phyloP scores from a whole-genome alignment of 2,888 invertebrate genomes.

The Drosophila melanosoma region DNA sequence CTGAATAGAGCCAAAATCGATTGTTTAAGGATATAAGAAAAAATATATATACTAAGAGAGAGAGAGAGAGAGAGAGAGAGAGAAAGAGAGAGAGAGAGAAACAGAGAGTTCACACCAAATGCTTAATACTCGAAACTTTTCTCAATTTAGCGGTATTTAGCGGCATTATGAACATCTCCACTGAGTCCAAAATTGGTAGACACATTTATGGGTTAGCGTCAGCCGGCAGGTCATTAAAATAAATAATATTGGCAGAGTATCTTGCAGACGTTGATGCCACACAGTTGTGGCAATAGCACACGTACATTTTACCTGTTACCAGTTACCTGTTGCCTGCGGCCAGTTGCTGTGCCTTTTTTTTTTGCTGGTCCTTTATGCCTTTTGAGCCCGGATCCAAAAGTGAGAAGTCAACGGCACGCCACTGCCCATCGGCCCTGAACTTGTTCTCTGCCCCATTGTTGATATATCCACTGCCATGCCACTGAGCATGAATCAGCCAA shows the following conservation, averaged over 20 bases:
- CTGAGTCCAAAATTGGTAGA: slow-evolving; percentile 31
- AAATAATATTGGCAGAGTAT: slow-evolving; percentile 41
- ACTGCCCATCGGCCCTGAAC: slow-evolving; percentile 73
- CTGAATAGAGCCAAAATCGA: neutral
- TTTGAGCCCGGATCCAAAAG: slow-evolving; percentile 1
- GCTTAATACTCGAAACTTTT: neutral
- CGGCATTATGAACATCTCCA: slow-evolving; percentile 12
- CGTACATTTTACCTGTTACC: slow-evolving; percentile 41
- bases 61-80: neutral
- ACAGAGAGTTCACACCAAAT: neutral
- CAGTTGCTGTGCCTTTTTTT: slow-evolving; percentile 5
- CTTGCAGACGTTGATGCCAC: slow-evolving; percentile 37
- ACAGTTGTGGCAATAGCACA: slow-evolving; percentile 26
- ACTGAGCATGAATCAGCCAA: slow-evolving; percentile 32
- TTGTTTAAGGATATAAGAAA: neutral
- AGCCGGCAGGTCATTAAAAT: slow-evolving; percentile 61
- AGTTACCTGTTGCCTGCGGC: slow-evolving; percentile 10
- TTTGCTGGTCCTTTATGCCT: slow-evolving; percentile 49
- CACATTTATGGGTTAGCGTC: slow-evolving; percentile 22
- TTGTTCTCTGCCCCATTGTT: slow-evolving; percentile 52
- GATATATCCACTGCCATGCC: slow-evolving; percentile 7
- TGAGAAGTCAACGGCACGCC: slow-evolving; percentile 59
- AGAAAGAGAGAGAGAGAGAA: no score
- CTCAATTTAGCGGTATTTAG: slow-evolving; percentile 6
- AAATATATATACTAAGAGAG: neutral